Conservation (phyloP, 2,888 invertebrate species). For the Orthosia gracilis region DNA sequence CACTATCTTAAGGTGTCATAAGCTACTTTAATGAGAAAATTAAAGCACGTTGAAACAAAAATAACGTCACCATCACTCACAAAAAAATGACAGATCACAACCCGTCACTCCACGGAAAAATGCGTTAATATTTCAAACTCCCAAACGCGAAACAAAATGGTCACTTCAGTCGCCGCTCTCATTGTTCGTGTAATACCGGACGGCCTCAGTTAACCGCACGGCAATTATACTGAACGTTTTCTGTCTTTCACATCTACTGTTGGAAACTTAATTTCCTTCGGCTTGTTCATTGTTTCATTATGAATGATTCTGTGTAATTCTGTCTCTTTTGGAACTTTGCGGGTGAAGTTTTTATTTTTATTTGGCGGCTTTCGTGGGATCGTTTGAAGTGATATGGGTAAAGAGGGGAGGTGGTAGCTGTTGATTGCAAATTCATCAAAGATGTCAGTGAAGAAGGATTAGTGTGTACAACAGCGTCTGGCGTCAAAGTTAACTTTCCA, state of each 20-base stretch:
- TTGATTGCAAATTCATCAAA: neutral
- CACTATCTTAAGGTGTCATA: too few relatives aligned
- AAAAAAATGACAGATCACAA: neutral
- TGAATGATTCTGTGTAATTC: constrained; percentile 63
- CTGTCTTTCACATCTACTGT: constrained; percentile 72
- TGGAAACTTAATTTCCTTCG: constrained; percentile 74
- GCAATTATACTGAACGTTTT: constrained; percentile 73
- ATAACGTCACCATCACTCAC: neutral
- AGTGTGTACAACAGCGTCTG: too few relatives aligned
- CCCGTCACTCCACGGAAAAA: constrained; percentile 7
- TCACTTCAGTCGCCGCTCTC: constrained; percentile 62
- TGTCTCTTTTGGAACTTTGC: constrained; percentile 41
- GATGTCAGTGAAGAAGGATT: neutral
- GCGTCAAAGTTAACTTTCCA: too few relatives aligned
- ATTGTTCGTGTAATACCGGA: constrained; percentile 71
- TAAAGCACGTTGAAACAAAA: neutral
- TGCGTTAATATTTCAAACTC: constrained; percentile 29
- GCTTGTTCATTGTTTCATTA: constrained; percentile 71
- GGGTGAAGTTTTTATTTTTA: neutral
- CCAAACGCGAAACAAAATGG: constrained; percentile 47
- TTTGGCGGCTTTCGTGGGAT: neutral
- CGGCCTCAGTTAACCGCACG: constrained; percentile 70
- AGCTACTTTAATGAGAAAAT: too few relatives aligned
- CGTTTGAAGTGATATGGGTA: neutral
- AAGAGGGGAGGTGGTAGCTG: neutral